phyloP scores from a whole-genome alignment of 2,113 vertebrate species.

The Corydoras sp. region DNA sequence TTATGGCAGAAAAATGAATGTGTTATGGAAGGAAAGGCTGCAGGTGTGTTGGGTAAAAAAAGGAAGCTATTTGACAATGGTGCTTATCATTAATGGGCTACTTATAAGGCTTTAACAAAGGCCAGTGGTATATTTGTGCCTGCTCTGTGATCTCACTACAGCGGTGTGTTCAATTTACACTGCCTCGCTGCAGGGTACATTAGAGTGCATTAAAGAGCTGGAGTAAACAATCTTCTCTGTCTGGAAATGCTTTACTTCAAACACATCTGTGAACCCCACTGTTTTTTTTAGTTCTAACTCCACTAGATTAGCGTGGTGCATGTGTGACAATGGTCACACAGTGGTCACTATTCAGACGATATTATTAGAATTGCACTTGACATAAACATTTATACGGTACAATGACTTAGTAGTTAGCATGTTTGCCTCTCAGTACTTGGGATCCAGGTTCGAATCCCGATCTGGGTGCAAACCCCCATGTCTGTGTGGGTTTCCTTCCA shows the following conservation, averaged over 20 bases:
- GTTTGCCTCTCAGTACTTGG: no score
- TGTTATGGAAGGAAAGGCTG: conserved; percentile 21
- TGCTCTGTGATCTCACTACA: neutral
- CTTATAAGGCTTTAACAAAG: conserved; percentile 20
- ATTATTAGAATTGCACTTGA: no score
- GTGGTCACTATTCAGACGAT: conserved; percentile 8
- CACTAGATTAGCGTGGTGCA: conserved; percentile 3
- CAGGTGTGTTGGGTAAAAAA: conserved; percentile 5
- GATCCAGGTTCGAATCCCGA: no score
- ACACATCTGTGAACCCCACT: conserved; percentile 12
- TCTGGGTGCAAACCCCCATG: no score
- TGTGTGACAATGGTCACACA: neutral
- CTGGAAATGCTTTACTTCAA: conserved; percentile 7
- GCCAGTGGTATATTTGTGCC: conserved; percentile 8
- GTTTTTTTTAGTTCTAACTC: conserved; percentile 7
- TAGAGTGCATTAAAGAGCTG: conserved; percentile 14
- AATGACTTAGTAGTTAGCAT: no score
- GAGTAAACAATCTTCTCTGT: conserved; percentile 16
- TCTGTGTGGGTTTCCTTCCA: no score
- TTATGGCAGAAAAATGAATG: conserved; percentile 29
- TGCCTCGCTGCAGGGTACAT: neutral
- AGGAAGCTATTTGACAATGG: neutral
- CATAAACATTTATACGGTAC: no score
- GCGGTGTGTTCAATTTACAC: conserved; percentile 22
- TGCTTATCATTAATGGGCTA: conserved; percentile 3